Conservation (phyloP, 53 echinoderm and acorn worm species). For the Astropecten irregularis region DNA sequence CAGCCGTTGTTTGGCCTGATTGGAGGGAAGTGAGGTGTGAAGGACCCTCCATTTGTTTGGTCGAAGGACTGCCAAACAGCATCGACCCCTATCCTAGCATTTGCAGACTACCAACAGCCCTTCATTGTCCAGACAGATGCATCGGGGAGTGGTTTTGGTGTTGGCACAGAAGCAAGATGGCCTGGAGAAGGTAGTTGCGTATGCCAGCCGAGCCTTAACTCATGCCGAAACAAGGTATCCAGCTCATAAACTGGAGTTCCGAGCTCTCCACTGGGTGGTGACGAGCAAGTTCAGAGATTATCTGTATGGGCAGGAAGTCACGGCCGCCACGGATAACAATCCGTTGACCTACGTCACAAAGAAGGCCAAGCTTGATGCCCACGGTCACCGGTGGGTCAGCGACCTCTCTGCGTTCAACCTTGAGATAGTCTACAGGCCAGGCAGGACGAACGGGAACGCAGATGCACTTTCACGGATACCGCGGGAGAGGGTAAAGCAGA, state of each 20-base stretch:
- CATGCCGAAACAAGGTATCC: conserved; percentile 5
- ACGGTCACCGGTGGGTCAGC: not conserved
- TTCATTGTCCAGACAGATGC: conserved; percentile 46
- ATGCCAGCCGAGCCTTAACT: conserved; percentile 12
- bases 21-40: conserved; percentile 13
- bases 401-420: not conserved
- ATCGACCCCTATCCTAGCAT: conserved; percentile 39
- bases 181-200: not conserved
- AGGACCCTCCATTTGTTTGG: conserved; percentile 14
- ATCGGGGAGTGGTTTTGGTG: conserved; percentile 1
- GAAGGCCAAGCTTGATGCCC: not conserved
- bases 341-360: not conserved
- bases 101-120: conserved; percentile 23
- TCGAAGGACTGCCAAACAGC: conserved; percentile 23
- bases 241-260: conserved; percentile 59
- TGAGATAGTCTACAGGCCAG: not conserved
- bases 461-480: conserved; percentile 57
- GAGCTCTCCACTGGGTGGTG: conserved; percentile 53
- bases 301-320: conserved; percentile 44
- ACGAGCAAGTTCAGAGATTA: conserved; percentile 45
- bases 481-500: not conserved
- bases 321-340: conserved; percentile 37
- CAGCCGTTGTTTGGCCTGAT: conserved; percentile 27
- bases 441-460: not conserved
- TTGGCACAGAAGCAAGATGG: conserved; percentile 22